A percentile compares a stretch with the other conserved stretches of the same genome.
Conservation (phyloP, 2,797 vertebrate species). For the Uromys caudimaculatus region DNA sequence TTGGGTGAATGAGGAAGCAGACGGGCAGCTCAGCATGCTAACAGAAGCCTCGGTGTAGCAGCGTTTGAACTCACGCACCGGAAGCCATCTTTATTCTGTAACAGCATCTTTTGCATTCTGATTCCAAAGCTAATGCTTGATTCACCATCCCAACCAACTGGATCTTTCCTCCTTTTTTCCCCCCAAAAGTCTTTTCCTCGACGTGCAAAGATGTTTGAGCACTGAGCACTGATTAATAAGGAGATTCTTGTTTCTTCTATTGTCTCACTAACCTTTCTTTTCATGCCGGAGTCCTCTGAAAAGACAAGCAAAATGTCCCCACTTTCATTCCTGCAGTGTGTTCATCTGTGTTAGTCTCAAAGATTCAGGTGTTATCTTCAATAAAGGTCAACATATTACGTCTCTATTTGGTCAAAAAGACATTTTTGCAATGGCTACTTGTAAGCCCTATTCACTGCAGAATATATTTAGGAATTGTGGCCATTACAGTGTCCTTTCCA, state of each 20-base stretch:
- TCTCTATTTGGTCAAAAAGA: not conserved
- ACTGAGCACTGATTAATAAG: not conserved
- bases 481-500: not conserved
- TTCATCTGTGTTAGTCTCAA: not conserved
- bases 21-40: fast-evolving
- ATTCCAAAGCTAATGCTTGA: conserved; percentile 37
- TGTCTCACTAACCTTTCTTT: conserved; percentile 15
- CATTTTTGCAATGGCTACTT: not conserved
- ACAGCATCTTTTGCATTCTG: not conserved
- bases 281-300: not conserved
- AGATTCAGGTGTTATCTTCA: not conserved
- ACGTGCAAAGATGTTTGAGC: conserved; percentile 45
- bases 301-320: not conserved
- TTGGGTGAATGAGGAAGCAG: not conserved
- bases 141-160: not conserved
- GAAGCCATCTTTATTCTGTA: not conserved
- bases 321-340: not conserved
- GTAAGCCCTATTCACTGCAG: not conserved
- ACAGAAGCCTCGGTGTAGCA: fast-evolving
- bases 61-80: not conserved
- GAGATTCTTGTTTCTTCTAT: not conserved
- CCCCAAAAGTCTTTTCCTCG: not conserved
- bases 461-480: not conserved
- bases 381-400: not conserved
- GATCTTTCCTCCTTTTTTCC: not conserved